These are phyloP conservation scores for Plotosus lineatus DNA, from an alignment of 2,113 vertebrate species.

Conservation along the genomic window DNA sequence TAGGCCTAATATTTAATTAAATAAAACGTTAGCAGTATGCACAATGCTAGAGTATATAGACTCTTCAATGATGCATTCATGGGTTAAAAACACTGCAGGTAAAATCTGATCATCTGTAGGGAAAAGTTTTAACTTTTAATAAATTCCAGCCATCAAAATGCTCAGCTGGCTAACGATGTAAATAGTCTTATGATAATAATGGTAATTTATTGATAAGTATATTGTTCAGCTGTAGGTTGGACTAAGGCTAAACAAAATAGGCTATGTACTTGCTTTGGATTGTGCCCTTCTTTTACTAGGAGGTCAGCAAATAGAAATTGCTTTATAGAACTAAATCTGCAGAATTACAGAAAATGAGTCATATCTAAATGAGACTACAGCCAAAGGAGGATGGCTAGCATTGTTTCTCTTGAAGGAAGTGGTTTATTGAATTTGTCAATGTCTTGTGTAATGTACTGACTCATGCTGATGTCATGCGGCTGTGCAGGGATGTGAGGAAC, in stretches of 20 bases:
- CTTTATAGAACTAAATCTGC: neutral
- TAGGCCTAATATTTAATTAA: too few species aligned
- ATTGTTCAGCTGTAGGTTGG: too few species aligned
- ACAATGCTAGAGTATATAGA: too few species aligned
- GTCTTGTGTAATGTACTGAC: neutral
- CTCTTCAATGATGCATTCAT: too few species aligned
- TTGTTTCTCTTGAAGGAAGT: neutral
- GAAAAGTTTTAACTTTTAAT: too few species aligned
- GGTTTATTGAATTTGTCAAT: neutral
- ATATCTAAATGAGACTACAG: neutral
- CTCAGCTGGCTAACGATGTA: too few species aligned
- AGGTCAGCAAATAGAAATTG: neutral
- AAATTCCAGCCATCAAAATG: too few species aligned
- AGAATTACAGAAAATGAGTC: neutral
- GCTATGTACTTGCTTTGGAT: neutral
- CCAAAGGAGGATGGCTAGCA: neutral
- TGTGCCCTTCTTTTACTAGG: neutral
- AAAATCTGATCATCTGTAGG: too few species aligned
- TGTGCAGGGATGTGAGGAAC: slow-evolving; percentile 85
- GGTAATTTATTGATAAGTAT: too few species aligned
- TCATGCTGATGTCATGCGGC: slow-evolving; percentile 1
- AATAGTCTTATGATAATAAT: too few species aligned
- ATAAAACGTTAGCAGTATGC: too few species aligned
- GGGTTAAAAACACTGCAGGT: too few species aligned
- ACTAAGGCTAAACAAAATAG: neutral